phyloP scores from a whole-genome alignment of 2,888 invertebrate species.

The Heliconius charithonia region DNA sequence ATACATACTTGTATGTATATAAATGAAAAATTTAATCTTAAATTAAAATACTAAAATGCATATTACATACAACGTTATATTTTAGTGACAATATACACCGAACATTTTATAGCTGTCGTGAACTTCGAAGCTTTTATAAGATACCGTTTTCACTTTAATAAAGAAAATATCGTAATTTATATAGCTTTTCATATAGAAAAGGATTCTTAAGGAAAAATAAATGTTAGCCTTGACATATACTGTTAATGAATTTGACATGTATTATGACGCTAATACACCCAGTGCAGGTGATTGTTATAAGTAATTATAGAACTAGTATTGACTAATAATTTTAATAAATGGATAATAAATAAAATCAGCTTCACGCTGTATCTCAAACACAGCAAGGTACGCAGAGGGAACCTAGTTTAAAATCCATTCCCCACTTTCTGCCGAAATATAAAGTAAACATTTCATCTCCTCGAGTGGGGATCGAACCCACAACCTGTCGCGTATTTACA shows the following conservation, averaged over 20 bases:
- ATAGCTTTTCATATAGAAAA: slow-evolving; percentile 14
- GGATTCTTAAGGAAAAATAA: neutral
- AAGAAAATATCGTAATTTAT: slow-evolving; percentile 24
- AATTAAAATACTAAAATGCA: neutral
- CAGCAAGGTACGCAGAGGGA: too few relatives aligned
- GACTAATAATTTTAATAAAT: too few relatives aligned
- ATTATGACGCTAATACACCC: neutral
- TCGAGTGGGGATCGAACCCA: too few relatives aligned
- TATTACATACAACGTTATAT: slow-evolving; percentile 26
- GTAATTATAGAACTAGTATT: too few relatives aligned
- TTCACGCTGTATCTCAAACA: too few relatives aligned
- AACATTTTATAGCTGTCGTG: slow-evolving; percentile 39
- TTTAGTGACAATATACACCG: slow-evolving; percentile 33
- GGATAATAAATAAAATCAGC: too few relatives aligned
- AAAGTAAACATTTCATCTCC: too few relatives aligned
- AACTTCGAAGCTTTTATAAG: slow-evolving; percentile 29
- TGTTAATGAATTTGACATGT: neutral
- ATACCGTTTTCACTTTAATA: slow-evolving; percentile 18
- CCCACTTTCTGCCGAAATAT: too few relatives aligned
- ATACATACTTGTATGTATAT: too few relatives aligned
- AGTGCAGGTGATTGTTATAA: neutral
- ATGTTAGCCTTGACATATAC: neutral
- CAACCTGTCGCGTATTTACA: too few relatives aligned
- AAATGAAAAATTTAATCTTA: neutral
- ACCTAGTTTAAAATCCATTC: too few relatives aligned